Conservation (phyloP, 2,888 invertebrate genomes). For the Saturnia japonica region DNA sequence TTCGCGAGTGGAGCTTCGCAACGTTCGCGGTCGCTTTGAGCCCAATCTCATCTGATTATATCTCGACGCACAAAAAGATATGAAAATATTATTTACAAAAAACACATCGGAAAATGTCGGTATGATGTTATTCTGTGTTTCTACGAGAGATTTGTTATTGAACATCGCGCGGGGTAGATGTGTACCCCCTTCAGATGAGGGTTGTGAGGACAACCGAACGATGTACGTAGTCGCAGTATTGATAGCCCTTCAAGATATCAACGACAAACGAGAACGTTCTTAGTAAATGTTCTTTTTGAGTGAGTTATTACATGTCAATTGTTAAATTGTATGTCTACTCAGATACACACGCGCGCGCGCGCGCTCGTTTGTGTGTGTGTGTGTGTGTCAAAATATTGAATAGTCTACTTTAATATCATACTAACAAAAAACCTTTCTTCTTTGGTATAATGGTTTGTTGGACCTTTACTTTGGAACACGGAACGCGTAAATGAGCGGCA, state of each 20-base stretch:
- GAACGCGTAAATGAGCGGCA: too few species aligned
- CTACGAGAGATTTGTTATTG: not conserved
- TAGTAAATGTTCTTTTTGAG: conserved; percentile 3
- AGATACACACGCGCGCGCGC: not conserved
- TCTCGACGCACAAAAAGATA: not conserved
- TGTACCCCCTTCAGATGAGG: not conserved
- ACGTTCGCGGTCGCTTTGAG: too few species aligned
- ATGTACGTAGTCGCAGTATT: not conserved
- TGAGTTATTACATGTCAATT: conserved; percentile 5
- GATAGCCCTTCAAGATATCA: conserved; percentile 7
- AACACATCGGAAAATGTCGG: not conserved
- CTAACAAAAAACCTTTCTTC: too few species aligned
- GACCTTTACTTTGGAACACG: too few species aligned
- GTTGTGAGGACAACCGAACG: not conserved
- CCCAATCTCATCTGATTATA: not conserved
- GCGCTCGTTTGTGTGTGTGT: not conserved
- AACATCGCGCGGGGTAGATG: not conserved
- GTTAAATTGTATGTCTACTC: not conserved
- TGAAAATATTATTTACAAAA: not conserved
- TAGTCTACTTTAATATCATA: too few species aligned
- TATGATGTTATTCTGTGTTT: not conserved
- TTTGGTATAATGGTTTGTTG: too few species aligned
- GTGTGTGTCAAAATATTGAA: too few species aligned
- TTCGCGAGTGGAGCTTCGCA: too few species aligned
- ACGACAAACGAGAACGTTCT: not conserved